These are phyloP conservation scores for Tragelaphus buxtoni DNA, from an alignment of 2,113 vertebrate species.

Conservation along the genomic window DNA sequence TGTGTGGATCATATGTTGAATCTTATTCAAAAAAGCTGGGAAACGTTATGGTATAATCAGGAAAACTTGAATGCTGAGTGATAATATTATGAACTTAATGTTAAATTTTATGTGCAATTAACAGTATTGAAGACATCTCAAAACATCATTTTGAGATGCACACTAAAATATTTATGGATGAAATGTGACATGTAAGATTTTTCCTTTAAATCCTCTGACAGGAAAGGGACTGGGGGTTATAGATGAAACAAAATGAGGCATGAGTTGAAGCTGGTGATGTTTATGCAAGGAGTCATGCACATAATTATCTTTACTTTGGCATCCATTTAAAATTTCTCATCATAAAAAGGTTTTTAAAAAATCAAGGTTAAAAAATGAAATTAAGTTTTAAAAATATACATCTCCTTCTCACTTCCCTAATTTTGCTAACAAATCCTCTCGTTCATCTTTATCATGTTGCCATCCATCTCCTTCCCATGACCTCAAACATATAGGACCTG, in stretches of 20 bases:
- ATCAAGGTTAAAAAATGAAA: background rate
- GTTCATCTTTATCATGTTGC: background rate
- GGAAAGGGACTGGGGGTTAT: background rate
- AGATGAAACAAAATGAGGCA: background rate
- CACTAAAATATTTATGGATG: background rate
- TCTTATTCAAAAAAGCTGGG: background rate
- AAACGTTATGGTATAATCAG: background rate
- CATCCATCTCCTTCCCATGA: background rate
- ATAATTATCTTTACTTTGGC: background rate
- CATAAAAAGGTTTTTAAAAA: background rate
- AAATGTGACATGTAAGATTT: background rate
- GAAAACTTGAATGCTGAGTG: background rate
- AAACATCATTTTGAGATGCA: background rate
- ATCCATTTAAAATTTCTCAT: background rate
- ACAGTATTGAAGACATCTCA: too few species aligned
- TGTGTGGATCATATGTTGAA: background rate
- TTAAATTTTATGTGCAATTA: too few species aligned
- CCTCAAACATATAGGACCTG: background rate
- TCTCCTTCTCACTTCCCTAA: background rate
- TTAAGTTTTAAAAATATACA: background rate
- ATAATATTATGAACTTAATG: too few species aligned
- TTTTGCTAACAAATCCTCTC: background rate
- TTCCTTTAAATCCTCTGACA: background rate
- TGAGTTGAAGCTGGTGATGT: background rate
- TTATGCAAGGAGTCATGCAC: background rate